Conservation (phyloP, 2,888 invertebrate species). For the Netelia virgata region DNA sequence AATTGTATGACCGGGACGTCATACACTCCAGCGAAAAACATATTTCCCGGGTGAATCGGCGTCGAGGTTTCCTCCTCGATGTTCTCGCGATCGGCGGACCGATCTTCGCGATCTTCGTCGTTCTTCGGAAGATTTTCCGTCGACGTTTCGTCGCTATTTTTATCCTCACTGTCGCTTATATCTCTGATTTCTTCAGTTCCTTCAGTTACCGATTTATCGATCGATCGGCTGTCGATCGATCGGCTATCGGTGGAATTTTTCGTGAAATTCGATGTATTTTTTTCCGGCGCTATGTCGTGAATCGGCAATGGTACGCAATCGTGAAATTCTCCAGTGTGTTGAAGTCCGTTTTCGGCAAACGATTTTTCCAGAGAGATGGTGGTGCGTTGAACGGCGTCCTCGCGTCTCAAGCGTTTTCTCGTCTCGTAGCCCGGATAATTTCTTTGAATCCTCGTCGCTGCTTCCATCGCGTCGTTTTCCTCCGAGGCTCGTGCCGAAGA, state of each 20-base stretch:
- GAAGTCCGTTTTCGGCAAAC: constrained; percentile 72
- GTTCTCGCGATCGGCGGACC: background rate
- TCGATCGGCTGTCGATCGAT: constrained; percentile 37
- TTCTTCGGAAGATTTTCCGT: background rate
- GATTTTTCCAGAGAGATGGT: constrained; percentile 71
- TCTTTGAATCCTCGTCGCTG: constrained; percentile 74
- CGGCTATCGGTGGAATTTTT: constrained; percentile 3
- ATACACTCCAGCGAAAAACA: constrained; percentile 54
- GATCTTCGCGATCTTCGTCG: background rate
- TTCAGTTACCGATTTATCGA: background rate
- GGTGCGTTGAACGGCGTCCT: constrained; percentile 77
- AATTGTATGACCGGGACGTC: constrained; percentile 61
- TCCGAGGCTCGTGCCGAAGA: constrained; percentile 48
- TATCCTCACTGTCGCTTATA: background rate
- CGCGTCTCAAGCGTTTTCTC: constrained; percentile 76
- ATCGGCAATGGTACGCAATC: constrained; percentile 81
- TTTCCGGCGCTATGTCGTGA: constrained; percentile 62
- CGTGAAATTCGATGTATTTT: background rate
- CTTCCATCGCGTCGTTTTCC: constrained; percentile 59
- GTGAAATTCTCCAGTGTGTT: constrained; percentile 84
- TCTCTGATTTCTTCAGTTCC: background rate
- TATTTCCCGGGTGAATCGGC: constrained; percentile 4
- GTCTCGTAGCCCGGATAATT: constrained; percentile 75
- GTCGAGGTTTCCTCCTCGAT: background rate
- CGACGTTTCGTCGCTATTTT: background rate